Evolutionary conservation across 2,113 vertebrate genomes (phyloP).

Genomic region (Stegastes partitus): DNA sequence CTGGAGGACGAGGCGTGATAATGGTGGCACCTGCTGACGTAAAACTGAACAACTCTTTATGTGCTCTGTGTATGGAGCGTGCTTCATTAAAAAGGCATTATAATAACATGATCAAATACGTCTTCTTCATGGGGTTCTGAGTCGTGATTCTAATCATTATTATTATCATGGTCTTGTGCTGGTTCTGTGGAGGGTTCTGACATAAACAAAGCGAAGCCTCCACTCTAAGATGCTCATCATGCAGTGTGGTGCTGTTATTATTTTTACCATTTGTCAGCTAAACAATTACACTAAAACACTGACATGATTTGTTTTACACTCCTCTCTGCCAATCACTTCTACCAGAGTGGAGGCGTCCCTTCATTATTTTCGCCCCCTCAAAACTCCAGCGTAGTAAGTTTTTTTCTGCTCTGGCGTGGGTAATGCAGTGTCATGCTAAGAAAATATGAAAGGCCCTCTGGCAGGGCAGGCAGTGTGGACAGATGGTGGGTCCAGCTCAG

Average conservation of each 20-base stretch:
- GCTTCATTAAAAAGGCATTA: too few species aligned
- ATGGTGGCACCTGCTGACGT: conserved; percentile 5
- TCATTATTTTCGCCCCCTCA: not conserved
- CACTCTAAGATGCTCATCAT: not conserved
- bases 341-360: not conserved
- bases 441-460: conserved; percentile 62
- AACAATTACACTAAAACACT: conserved; percentile 14
- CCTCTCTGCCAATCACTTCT: conserved; percentile 26
- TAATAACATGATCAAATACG: too few species aligned
- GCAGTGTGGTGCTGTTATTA: not conserved
- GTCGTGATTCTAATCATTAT: not conserved
- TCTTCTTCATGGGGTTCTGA: too few species aligned
- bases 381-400: conserved; percentile 13
- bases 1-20: not conserved
- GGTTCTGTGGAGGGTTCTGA: not conserved
- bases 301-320: conserved; percentile 3
- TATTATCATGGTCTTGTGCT: not conserved
- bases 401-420: conserved; percentile 17
- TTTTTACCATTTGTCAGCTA: conserved; percentile 3
- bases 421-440: conserved; percentile 56
- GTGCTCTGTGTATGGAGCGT: too few species aligned
- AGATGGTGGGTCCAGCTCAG: conserved; percentile 69
- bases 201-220: too few species aligned
- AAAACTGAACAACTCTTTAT: not conserved
- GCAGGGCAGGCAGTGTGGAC: conserved; percentile 55